Base-by-base conservation (phyloP, 2,888 invertebrate species). In the Aplocera efformata region DNA sequence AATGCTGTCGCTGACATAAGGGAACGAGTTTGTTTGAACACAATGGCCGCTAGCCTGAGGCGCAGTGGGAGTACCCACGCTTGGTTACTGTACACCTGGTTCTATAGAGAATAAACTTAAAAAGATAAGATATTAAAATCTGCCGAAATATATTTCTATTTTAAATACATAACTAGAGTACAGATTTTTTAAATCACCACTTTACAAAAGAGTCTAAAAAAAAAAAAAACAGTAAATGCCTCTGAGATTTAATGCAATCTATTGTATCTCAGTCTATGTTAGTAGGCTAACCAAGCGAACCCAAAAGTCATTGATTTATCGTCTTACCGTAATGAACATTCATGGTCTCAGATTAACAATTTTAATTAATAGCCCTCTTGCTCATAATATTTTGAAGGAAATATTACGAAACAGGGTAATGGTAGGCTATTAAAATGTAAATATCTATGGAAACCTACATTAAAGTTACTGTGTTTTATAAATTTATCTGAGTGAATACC, bases 1-100 rank as follows among this genome's bases (percentile, higher is more conserved):
- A 38, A 37, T 39, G 41, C 50, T 60, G 50, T 50, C 36, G 42
- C 38, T 51, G 54, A 42, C 53, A 42, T 38, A 52, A 40, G 46
- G 46, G 54, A 48, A 47, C 43, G 52, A 48, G 64, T 51, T 44
- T 42, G 54, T 61, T 64, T 58, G 62, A 62, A 62, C 47, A 67
- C 67, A 67, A 67, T 69, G 53, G 50, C 45, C 37, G 32, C 53
- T 42, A 52, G 58, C 59, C 64, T 33, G 43, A 53, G 63, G 64
- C 64, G 47, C 49, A 48, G 46, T 21, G 55, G 53, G 65, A 61
- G 58, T 52, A 56, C 60, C 56, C 55, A 42, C 29, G 45, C 35
- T 42, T 35, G 42, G 46, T 42, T 51, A 34, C 34, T 13, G 22
- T 25, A n/a, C 31, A 17, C 13, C 13, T 17, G 13, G 5, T 11